Evolutionary conservation across 2,797 vertebrate species (phyloP).

Genomic region (Neosilurus hyrtlii): DNA sequence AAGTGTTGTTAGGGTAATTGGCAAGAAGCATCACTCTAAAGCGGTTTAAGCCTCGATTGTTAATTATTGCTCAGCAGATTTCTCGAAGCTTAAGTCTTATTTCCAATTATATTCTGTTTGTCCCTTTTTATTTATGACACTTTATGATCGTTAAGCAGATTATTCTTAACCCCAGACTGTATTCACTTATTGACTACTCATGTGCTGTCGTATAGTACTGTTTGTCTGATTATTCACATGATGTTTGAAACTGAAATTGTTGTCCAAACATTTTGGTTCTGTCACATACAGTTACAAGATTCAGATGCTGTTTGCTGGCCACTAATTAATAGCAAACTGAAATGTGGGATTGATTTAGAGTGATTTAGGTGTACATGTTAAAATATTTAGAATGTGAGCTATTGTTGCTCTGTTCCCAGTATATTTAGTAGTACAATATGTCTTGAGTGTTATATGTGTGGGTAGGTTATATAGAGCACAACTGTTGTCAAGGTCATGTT

Average conservation of each 20-base stretch:
- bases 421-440: neutral
- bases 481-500: neutral
- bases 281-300: neutral
- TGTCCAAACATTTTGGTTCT: neutral
- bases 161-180: neutral
- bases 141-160: conserved; percentile 11
- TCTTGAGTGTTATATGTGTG: neutral
- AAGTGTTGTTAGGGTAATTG: conserved; percentile 55
- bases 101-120: conserved; percentile 37
- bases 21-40: conserved; percentile 54
- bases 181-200: neutral
- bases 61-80: conserved; percentile 53
- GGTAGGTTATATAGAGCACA: neutral
- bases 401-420: neutral
- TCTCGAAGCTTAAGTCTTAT: conserved; percentile 38
- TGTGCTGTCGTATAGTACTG: neutral
- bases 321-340: neutral
- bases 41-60: conserved; percentile 54
- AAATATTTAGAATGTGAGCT: neutral
- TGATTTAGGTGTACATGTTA: neutral
- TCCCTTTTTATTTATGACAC: neutral
- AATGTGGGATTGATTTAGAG: neutral
- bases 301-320: neutral
- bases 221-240: neutral
- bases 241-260: neutral